Evolutionary conservation across 2,888 invertebrate genomes (phyloP), one percentile per base, ranked within the genome.

Genomic region (Beris chalybata): DNA sequence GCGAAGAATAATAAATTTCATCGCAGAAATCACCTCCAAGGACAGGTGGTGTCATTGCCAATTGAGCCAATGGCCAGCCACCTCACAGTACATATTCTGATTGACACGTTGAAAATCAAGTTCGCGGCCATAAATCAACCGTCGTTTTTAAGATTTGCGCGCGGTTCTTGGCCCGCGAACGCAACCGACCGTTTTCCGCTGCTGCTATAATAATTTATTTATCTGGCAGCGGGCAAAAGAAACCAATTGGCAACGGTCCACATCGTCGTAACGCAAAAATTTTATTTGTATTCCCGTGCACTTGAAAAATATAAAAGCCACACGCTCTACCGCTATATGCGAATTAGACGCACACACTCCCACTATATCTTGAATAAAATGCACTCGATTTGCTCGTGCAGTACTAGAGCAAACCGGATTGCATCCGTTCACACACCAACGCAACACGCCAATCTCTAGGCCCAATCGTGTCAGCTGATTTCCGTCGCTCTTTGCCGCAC

Each of bases 41-140:
- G 61, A 61, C 61, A 61, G 22, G 22, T 38, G 52, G 50, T 61
- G 61, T 47, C 61, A 61, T 50, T 61, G 61, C 61, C 61, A 61
- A 50, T 61, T 32, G 7, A 9, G 9, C 38, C 38, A 38, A 38
- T 38, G 38, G 38, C 38, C 5, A 54, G 53, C 12, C 53, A 22
- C 5, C 15, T 5, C 30, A 13, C 22, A 52, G 50, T 50, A 50
- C 43, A 32, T 22, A 32, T 32, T 32, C 13, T 47, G 61, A 61
- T 61, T 61, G 61, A 61, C 61, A 50, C 61, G 61, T 22, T 61
- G 38, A 61, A 61, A 61, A 61, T 61, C 61, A 61, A 61, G 61
- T 61, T 61, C 61, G 61, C 38, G 61, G 61, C 52, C 61, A 52
- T 61, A 50, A 61, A 61, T 61, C 50, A 61, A 38, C 38, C 59